Percentiles rank a stretch among this genome's conserved stretches.
Conservation (phyloP, 2,888 invertebrate genomes). For the Agonum fuliginosum region DNA sequence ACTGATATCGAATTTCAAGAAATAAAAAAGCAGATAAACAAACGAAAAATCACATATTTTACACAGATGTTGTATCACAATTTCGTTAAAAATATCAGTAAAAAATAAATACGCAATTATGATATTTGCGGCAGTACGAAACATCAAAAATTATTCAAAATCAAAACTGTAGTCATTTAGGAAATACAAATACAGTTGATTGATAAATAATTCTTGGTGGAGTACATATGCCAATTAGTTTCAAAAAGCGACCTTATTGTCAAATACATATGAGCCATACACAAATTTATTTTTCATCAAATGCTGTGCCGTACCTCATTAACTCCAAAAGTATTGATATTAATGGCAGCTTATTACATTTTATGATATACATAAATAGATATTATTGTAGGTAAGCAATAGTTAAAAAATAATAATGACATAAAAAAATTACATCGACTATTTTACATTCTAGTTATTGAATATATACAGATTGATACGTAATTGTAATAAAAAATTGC, state of each 20-base stretch:
- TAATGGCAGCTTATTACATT: conserved; percentile 33
- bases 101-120: conserved; percentile 46
- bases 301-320: conserved; percentile 30
- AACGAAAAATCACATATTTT: conserved; percentile 17
- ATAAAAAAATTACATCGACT: conserved; percentile 24
- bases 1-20: conserved; percentile 27
- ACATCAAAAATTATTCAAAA: not conserved
- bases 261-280: conserved; percentile 54
- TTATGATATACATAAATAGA: conserved; percentile 39
- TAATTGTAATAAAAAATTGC: conserved; percentile 29
- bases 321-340: conserved; percentile 36
- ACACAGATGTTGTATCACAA: conserved; percentile 38
- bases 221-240: not conserved
- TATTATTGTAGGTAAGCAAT: conserved; percentile 32
- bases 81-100: conserved; percentile 40
- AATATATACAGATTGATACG: conserved; percentile 38
- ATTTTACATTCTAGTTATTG: conserved; percentile 34
- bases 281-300: conserved; percentile 27
- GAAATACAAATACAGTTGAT: not conserved
- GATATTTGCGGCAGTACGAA: conserved; percentile 20
- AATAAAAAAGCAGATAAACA: conserved; percentile 15
- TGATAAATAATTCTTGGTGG: not conserved
- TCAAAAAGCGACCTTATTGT: conserved; percentile 53
- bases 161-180: not conserved
- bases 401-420: conserved; percentile 3